Conservation (phyloP, 2,888 invertebrate species). For the Perithous albicinctus region DNA sequence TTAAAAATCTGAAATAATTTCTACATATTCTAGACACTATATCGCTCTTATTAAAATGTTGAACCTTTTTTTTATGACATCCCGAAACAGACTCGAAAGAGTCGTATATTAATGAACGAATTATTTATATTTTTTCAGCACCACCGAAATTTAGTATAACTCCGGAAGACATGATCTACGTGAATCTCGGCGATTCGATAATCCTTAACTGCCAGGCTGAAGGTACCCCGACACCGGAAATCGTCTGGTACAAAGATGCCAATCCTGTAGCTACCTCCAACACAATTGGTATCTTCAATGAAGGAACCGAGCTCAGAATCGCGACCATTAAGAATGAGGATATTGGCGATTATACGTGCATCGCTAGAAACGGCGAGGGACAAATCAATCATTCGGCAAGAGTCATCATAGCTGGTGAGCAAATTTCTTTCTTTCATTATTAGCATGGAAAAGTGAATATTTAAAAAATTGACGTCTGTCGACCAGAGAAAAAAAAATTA, state of each 20-base stretch:
- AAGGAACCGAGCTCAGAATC: constrained; percentile 97
- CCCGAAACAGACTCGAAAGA: no score
- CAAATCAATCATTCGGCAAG: constrained; percentile 98
- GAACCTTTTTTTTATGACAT: no score
- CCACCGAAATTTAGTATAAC: constrained; percentile 98
- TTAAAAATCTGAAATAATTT: no score
- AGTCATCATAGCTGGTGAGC: constrained; percentile 95
- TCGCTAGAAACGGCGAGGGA: constrained; percentile 97
- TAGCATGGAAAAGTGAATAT: no score
- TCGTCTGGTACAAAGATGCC: constrained; percentile 98
- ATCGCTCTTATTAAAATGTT: no score
- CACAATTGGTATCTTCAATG: constrained; percentile 96
- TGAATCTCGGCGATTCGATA: constrained; percentile 97
- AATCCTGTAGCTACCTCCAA: constrained; percentile 95
- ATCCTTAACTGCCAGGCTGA: constrained; percentile 98
- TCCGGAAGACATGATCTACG: constrained; percentile 98
- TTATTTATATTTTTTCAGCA: constrained; percentile 85
- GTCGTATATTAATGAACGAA: neutral
- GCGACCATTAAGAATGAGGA: constrained; percentile 96
- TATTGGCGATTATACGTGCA: constrained; percentile 98
- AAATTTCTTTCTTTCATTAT: neutral
- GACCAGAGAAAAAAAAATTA: no score
- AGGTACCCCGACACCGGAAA: constrained; percentile 97
- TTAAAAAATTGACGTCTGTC: no score
- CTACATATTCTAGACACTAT: no score